phyloP scores from a whole-genome alignment of 2,888 invertebrate genomes.

The Ectropis crepuscularia region DNA sequence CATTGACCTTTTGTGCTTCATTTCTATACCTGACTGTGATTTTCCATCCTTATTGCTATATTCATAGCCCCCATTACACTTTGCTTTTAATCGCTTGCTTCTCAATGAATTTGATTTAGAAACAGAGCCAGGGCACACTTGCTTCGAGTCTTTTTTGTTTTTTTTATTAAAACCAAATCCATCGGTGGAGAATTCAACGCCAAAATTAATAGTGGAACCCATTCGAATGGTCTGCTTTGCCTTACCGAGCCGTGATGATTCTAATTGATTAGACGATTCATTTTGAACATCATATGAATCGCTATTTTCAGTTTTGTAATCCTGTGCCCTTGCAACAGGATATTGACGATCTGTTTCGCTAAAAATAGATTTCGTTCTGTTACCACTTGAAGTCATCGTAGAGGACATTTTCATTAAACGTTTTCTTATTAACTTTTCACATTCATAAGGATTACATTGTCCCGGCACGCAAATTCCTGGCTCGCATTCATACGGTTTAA shows the following conservation, averaged over 20 bases:
- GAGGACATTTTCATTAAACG: slow-evolving; percentile 5
- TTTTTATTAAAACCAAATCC: not conserved
- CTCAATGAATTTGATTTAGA: not conserved
- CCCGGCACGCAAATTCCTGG: slow-evolving; percentile 52
- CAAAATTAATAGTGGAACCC: slow-evolving; percentile 50
- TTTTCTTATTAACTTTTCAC: slow-evolving; percentile 13
- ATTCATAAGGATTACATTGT: slow-evolving; percentile 48
- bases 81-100: not conserved
- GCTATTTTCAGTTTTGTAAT: not conserved
- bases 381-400: not conserved
- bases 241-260: not conserved
- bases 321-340: not conserved
- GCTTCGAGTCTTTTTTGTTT: not conserved
- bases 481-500: slow-evolving; percentile 53
- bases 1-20: slow-evolving; percentile 1
- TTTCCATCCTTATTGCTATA: not conserved
- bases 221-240: slow-evolving; percentile 48
- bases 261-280: not conserved
- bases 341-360: not conserved
- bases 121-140: not conserved
- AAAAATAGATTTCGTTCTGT: not conserved
- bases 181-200: slow-evolving; percentile 48
- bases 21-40: not conserved
- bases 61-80: not conserved
- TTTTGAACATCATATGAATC: not conserved